Conservation (phyloP, 2,888 invertebrate species). For the Drosophila vallismaia region DNA sequence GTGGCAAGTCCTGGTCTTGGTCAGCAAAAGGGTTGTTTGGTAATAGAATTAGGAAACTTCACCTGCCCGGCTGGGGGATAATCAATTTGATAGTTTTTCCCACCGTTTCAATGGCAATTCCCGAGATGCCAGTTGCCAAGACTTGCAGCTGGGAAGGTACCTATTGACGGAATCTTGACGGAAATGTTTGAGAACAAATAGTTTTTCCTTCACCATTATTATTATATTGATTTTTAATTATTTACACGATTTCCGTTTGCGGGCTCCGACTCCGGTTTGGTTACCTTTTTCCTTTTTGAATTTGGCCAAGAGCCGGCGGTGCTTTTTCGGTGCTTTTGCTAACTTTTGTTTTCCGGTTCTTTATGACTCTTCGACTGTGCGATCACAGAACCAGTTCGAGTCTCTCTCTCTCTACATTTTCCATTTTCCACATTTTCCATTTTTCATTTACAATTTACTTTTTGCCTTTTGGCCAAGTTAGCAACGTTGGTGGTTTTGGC, state of each 20-base stretch:
- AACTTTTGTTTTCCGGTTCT: slow-evolving; percentile 39
- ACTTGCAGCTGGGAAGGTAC: too few species aligned
- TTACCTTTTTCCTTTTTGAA: too few species aligned
- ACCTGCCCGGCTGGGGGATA: slow-evolving; percentile 21
- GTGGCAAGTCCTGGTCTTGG: slow-evolving; percentile 4
- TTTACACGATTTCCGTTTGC: too few species aligned
- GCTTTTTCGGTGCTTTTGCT: not conserved
- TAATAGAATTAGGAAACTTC: slow-evolving; percentile 38
- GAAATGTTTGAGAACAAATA: too few species aligned
- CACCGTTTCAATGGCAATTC: slow-evolving; percentile 13
- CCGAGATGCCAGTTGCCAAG: not conserved
- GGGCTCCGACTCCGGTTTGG: too few species aligned
- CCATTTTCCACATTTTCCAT: slow-evolving; percentile 23
- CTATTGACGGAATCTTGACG: too few species aligned
- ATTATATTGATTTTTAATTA: too few species aligned
- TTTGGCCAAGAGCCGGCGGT: too few species aligned
- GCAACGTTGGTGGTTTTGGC: slow-evolving; percentile 13
- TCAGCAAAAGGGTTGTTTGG: slow-evolving; percentile 12
- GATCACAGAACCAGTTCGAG: slow-evolving; percentile 10
- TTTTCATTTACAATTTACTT: slow-evolving; percentile 44
- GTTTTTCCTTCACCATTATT: not conserved
- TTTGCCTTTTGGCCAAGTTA: slow-evolving; percentile 39
- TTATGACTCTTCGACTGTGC: slow-evolving; percentile 32
- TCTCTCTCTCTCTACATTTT: not conserved
- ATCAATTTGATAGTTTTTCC: slow-evolving; percentile 43